Conservation (phyloP, 2,888 invertebrate species). For the Sinodicranocentrus sp. region DNA sequence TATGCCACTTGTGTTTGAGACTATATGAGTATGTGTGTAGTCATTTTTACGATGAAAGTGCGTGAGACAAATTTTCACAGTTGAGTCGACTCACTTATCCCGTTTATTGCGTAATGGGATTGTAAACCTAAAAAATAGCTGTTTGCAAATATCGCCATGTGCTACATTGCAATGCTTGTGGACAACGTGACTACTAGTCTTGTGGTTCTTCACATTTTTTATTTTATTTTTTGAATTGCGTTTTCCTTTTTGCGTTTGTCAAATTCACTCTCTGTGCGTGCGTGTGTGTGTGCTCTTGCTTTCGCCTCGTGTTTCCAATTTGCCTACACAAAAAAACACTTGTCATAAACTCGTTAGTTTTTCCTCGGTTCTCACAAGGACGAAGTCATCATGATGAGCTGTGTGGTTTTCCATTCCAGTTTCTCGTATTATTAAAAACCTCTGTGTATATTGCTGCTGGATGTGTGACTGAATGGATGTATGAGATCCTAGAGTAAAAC, state of each 20-base stretch:
- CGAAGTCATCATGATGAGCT: background rate
- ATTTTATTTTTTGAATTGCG: constrained; percentile 23
- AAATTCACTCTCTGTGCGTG: too few relatives aligned
- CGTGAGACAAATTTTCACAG: constrained; percentile 47
- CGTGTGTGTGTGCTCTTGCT: constrained; percentile 5
- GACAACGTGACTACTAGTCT: background rate
- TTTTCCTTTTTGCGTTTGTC: background rate
- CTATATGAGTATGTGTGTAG: background rate
- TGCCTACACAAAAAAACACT: constrained; percentile 31
- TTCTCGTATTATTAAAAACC: too few relatives aligned
- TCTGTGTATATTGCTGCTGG: background rate
- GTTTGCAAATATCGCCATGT: constrained; percentile 21
- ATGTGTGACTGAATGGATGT: background rate
- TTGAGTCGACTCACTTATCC: constrained; percentile 17
- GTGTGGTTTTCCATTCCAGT: too few relatives aligned
- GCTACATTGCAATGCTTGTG: background rate
- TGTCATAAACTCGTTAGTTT: constrained; percentile 26
- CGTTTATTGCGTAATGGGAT: constrained; percentile 41
- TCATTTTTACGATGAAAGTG: constrained; percentile 14
- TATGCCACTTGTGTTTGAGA: constrained; percentile 14
- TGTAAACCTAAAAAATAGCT: constrained; percentile 55
- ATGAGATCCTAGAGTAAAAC: background rate
- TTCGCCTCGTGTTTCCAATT: constrained; percentile 54
- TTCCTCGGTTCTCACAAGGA: background rate
- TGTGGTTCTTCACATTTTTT: background rate